Evolutionary conservation across 2,113 vertebrate species (phyloP).

Genomic region (Peromyscus californicus): DNA sequence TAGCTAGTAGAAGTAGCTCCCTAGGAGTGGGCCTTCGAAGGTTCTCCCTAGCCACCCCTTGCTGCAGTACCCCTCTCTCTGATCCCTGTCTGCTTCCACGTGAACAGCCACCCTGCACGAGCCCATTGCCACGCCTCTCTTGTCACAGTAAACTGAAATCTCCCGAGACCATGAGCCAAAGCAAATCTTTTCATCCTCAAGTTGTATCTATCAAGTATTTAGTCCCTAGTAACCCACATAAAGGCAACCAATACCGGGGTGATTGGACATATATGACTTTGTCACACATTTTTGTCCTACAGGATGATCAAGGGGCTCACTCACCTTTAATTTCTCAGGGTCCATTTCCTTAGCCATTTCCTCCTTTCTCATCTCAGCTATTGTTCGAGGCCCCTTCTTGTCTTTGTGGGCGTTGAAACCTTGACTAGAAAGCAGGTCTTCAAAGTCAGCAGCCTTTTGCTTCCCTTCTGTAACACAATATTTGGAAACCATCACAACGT

Average conservation of each 20-base stretch:
- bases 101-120: background rate
- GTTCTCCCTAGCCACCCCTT: background rate
- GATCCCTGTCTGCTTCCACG: background rate
- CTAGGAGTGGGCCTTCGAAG: background rate
- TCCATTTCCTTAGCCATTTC: slow-evolving; percentile 99
- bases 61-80: background rate
- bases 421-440: slow-evolving; percentile 97
- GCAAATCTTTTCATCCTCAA: background rate
- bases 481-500: slow-evolving; percentile 25
- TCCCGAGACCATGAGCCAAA: background rate
- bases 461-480: slow-evolving; percentile 90
- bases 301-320: background rate
- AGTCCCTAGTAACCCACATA: background rate
- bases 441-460: slow-evolving; percentile 94
- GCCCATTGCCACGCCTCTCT: too few species aligned
- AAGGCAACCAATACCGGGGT: background rate
- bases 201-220: background rate
- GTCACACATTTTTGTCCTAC: background rate
- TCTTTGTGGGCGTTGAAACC: slow-evolving; percentile 97
- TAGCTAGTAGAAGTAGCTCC: background rate
- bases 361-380: slow-evolving; percentile 99
- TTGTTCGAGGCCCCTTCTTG: slow-evolving; percentile 97
- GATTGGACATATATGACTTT: background rate
- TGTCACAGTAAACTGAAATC: background rate
- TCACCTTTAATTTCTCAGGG: slow-evolving; percentile 97